phyloP scores from a whole-genome alignment of 2,888 invertebrate species.

The Melanostoma mellinum region DNA sequence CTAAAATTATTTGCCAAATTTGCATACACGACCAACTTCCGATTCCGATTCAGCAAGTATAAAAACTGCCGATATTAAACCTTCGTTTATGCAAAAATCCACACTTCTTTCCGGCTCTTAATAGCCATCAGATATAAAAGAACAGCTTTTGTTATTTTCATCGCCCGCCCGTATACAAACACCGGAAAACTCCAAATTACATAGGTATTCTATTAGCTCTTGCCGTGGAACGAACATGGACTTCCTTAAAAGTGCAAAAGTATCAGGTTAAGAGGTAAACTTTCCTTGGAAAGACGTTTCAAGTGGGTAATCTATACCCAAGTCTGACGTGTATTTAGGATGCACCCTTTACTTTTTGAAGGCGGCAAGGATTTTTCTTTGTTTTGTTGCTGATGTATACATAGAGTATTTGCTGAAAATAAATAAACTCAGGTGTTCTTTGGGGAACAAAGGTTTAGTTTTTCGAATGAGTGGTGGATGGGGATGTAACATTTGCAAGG shows the following conservation, averaged over 20 bases:
- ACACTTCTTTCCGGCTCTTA: conserved; percentile 62
- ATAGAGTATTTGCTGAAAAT: too few relatives aligned
- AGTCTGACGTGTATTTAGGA: conserved; percentile 52
- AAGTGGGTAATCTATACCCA: conserved; percentile 49
- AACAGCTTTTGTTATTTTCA: conserved; percentile 21
- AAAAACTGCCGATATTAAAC: conserved; percentile 55
- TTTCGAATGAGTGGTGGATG: too few relatives aligned
- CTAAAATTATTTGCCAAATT: conserved; percentile 51
- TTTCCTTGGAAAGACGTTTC: conserved; percentile 9
- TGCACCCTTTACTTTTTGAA: conserved; percentile 44
- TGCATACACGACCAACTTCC: conserved; percentile 39
- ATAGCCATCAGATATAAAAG: conserved; percentile 36
- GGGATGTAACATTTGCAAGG: too few relatives aligned
- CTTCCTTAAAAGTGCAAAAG: conserved; percentile 12
- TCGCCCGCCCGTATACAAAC: conserved; percentile 39
- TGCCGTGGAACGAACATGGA: conserved; percentile 21
- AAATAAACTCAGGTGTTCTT: too few relatives aligned
- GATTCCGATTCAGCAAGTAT: conserved; percentile 26
- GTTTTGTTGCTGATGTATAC: too few relatives aligned
- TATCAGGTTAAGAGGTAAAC: conserved; percentile 14
- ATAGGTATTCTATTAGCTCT: conserved; percentile 66
- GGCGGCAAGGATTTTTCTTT: too few relatives aligned
- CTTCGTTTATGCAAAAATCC: conserved; percentile 69
- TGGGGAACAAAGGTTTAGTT: too few relatives aligned
- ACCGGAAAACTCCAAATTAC: conserved; percentile 62